Base-by-base conservation (phyloP, 2,113 vertebrate genomes). In the Chitala chitala region DNA sequence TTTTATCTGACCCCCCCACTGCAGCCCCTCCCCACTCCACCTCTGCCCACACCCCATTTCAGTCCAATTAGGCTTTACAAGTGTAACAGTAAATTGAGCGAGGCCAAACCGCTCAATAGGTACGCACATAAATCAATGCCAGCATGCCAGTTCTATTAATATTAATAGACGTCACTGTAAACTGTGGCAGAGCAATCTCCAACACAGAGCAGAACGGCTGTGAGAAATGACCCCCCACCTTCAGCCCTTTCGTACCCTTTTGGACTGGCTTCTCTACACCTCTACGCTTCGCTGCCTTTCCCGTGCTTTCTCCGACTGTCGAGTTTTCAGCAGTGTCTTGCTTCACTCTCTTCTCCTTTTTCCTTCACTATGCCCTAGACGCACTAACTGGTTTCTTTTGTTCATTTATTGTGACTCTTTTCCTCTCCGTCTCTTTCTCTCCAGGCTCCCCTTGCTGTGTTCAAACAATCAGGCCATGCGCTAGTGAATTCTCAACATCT, bases 401-500 rank as follows among this genome's bases (percentile, higher is more conserved):
- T 61, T 61, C 29, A 61, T 61, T 59, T 24, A 3, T 61, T 4
- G 12, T 20, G 26, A 8, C 9, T 17, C 58, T 31, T 17, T 31
- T 6, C 13, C 44, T 12, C 9, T 13, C 66, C 3, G 12, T 33
- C 29, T 70, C 15, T 36, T 26, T 9, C 68, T 70, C 68, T 70
- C 44, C 33, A 44, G 68, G 48, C 48, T 33, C 29, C 29, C 40
- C 46, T 50, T 70, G 68, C 46, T 53, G 68, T 70, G 29, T 53
- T 70, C 44, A 70, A 70, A 26, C 68, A 29, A 53, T 53, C 68
- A 70, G 68, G 68, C 68, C 48, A 70, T 31, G 68, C 68, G 38
- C 48, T 70, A 53, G 53, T 44, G 68, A 70, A 69, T 50, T 44
- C 44, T 69, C 65, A 69, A 70, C 68, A 70, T 70, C 68, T 70